Evolutionary conservation across 1,140 invertebrate genomes (phyloP), one percentile per base, ranked within the genome.

Genomic region (Zaprionus ornatus): DNA sequence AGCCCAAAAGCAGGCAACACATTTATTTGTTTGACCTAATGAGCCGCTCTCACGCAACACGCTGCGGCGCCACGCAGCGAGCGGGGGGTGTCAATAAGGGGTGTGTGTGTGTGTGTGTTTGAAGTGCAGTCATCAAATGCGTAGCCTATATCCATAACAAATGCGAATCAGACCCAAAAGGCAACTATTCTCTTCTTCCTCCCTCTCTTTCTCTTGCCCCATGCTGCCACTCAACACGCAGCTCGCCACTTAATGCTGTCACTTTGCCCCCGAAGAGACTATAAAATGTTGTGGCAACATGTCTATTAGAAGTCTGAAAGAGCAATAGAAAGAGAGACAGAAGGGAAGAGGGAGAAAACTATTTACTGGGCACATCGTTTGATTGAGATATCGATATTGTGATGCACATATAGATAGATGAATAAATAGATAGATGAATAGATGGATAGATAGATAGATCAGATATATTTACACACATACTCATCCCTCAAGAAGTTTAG

Each of bases 1-100:
- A 73, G 71, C 65, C 65, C 27, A 69, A 68, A 74, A 74, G 71
- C 57, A 74, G 60, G 71, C 71, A 68, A 69, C 57, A 50, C 56
- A 19, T 67, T 68, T 17, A 21, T 32, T 40, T 50, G 19, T 48
- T 13, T 42, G 50, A 23, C 63, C 52, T 50, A 70, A 74, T 56
- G 57, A 13, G 21, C 48, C 19, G 54, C 13, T 61, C 40, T 63
- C 72, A 74, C 72, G 66, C 66, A 61, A 74, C 63, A 27, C 40
- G 12, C 32, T 54, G 13, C 2, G 12, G 35, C 1, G 12, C 35
- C 1, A 25, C 9, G 48, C 7, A 23, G 48, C 10, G 23, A 21
- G 21, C 52, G 32, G 12, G 4, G 9, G n/a, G 40, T n/a, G 40
- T 42, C 40, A n/a, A 9, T 42, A 42, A 42, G 6, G 40, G 40